phyloP scores from a whole-genome alignment of 2,888 invertebrate species.

The Suillia variegata region DNA sequence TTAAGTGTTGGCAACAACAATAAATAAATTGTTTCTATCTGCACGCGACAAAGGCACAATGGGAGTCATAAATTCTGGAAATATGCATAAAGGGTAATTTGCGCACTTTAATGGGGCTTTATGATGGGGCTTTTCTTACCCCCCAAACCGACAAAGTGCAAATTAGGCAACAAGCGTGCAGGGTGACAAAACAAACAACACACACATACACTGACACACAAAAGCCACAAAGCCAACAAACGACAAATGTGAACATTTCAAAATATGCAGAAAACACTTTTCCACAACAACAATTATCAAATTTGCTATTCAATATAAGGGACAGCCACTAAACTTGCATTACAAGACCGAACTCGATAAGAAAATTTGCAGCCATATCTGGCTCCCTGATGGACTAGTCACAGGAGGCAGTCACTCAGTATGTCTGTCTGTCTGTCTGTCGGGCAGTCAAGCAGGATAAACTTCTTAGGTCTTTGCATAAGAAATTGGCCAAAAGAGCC shows the following conservation, averaged over 20 bases:
- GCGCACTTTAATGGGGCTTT: conserved; percentile 16
- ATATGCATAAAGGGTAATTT: conserved; percentile 33
- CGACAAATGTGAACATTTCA: background rate
- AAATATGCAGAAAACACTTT: background rate
- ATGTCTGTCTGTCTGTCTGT: background rate
- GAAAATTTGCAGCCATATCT: background rate
- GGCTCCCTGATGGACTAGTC: background rate
- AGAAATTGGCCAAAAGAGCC: conserved; percentile 47
- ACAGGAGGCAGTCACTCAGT: too few relatives aligned
- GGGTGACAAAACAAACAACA: conserved; percentile 24
- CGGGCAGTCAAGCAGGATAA: background rate
- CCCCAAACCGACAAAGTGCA: conserved; percentile 9
- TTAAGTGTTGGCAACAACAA: background rate
- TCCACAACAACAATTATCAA: conserved; percentile 27
- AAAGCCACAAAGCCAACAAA: background rate
- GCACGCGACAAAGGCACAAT: conserved; percentile 12
- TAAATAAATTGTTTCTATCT: conserved; percentile 16
- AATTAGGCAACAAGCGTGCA: conserved; percentile 7
- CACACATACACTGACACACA: conserved; percentile 9
- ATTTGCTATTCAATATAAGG: conserved; percentile 30
- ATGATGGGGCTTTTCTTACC: background rate
- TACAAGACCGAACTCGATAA: background rate
- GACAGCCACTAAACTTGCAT: too few relatives aligned
- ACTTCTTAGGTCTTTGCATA: conserved; percentile 40
- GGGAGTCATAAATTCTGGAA: conserved; percentile 33